Conservation (phyloP, 2,888 invertebrate species). For the Conchocele bisecta region DNA sequence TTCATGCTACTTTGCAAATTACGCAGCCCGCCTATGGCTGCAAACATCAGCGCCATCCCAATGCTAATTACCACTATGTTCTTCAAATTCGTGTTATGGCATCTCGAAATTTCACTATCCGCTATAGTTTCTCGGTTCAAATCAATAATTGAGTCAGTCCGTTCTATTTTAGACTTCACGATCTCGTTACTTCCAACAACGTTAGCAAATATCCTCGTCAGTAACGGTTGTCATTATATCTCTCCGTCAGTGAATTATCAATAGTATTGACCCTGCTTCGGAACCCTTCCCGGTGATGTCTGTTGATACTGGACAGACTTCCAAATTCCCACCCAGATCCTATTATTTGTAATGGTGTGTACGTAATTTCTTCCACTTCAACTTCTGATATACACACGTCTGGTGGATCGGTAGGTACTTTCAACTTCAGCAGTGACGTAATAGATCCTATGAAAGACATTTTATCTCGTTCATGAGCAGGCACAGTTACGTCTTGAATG, state of each 20-base stretch:
- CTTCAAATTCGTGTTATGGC: conserved; percentile 64
- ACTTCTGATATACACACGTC: too few species aligned
- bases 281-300: not conserved
- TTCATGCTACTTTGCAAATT: conserved; percentile 81
- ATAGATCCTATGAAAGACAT: too few species aligned
- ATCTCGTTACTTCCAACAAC: conserved; percentile 20
- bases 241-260: not conserved
- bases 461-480: too few species aligned
- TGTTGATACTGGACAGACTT: conserved; percentile 52
- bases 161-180: not conserved
- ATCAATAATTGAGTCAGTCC: not conserved
- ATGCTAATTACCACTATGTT: conserved; percentile 76
- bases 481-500: too few species aligned
- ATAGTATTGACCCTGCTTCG: conserved; percentile 26
- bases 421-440: too few species aligned
- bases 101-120: not conserved
- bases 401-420: too few species aligned
- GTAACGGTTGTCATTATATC: conserved; percentile 10
- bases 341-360: conserved; percentile 32
- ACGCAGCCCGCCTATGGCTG: conserved; percentile 74
- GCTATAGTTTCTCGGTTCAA: not conserved
- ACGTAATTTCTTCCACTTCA: conserved; percentile 1
- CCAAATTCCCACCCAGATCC: conserved; percentile 59
- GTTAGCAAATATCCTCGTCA: conserved; percentile 26
- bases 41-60: conserved; percentile 71